A percentile compares a stretch with the other conserved stretches of the same genome.
Conservation (phyloP, 1,140 invertebrate species). For the Drosophila cardini region DNA sequence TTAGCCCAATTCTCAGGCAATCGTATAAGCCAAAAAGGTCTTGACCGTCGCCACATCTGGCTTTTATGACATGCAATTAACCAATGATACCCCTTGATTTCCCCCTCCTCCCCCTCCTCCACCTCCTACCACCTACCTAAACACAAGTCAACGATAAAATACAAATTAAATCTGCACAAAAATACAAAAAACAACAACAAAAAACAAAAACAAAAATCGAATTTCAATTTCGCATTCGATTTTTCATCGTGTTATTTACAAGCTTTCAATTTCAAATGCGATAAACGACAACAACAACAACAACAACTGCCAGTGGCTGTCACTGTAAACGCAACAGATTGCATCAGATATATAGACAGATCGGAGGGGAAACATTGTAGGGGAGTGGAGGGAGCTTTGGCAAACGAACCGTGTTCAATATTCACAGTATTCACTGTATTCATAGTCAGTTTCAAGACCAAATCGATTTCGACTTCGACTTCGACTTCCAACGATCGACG, state of each 20-base stretch:
- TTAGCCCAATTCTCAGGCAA: slow-evolving; percentile 19
- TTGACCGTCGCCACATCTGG: slow-evolving; percentile 12
- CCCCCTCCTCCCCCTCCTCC: too few species aligned
- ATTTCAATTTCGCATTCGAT: slow-evolving; percentile 71
- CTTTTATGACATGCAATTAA: slow-evolving; percentile 2
- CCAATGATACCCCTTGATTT: not conserved
- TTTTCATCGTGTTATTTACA: slow-evolving; percentile 71
- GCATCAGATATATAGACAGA: slow-evolving; percentile 53
- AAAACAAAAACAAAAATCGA: slow-evolving; percentile 47
- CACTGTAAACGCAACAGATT: slow-evolving; percentile 64
- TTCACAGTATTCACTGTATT: not conserved
- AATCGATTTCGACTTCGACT: slow-evolving; percentile 67
- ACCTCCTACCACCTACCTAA: not conserved
- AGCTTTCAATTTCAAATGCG: slow-evolving; percentile 78
- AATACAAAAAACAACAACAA: too few species aligned
- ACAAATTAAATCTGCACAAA: slow-evolving; percentile 54
- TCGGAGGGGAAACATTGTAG: not conserved
- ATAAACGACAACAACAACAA: slow-evolving; percentile 66
- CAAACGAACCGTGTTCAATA: slow-evolving; percentile 16
- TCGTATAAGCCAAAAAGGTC: slow-evolving; percentile 12
- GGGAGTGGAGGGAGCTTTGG: slow-evolving; percentile 15
- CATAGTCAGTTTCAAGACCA: slow-evolving; percentile 74
- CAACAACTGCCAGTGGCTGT: slow-evolving; percentile 48
- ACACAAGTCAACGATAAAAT: slow-evolving; percentile 13
- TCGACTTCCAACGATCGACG: slow-evolving; percentile 36